Base-by-base conservation (phyloP, 2,797 vertebrate species). In the Bradypodion ventrale region DNA sequence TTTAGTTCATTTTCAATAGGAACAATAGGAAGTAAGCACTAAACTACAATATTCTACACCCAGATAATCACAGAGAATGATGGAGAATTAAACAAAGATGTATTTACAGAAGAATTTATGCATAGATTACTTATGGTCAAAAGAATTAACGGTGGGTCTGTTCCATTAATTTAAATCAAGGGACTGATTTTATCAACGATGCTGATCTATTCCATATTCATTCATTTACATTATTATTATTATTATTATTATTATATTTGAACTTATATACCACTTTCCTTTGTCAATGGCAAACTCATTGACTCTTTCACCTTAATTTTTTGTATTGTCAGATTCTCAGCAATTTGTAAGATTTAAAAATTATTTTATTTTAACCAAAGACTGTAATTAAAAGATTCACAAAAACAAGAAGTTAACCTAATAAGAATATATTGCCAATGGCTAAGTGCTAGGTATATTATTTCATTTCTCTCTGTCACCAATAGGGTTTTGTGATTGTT, bases 91-190 rank as follows among this genome's bases (percentile, higher is more conserved):
- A 59, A 15, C 5, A 44, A 60, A 68, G 7, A 69, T 23, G 7
- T 46, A 29, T 75, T n/a, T 29, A 7, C 9, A 56, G 19, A 2
- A 27, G 19, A 7, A 69, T 75, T 77, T 82, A 73, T 77, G 3
- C 19, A 82, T 44, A 83, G 16, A 23, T 82, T 46, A 86, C 15
- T 83, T 75, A 65, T n/a, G 42, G 37, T 65, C 77, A 72, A 56
- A 46, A 16, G 52, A n/a, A 44, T 49, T n/a, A 42, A 40, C 15
- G 32, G 37, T 29, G n/a, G 4, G n/a, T 77, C 10, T 29, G 19
- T 8, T 35, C 46, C 12, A n/a, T 83, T 69, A 76, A 69, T 19
- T 65, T 56, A 9, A 65, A 32, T 15, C 25, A 5, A 66, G 19
- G 25, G 10, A 69, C 4, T 32, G 56, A 81, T 23, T 16, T 42